phyloP scores from a whole-genome alignment of 1,140 invertebrate genomes.

The Plectrocnemia conspersa region DNA sequence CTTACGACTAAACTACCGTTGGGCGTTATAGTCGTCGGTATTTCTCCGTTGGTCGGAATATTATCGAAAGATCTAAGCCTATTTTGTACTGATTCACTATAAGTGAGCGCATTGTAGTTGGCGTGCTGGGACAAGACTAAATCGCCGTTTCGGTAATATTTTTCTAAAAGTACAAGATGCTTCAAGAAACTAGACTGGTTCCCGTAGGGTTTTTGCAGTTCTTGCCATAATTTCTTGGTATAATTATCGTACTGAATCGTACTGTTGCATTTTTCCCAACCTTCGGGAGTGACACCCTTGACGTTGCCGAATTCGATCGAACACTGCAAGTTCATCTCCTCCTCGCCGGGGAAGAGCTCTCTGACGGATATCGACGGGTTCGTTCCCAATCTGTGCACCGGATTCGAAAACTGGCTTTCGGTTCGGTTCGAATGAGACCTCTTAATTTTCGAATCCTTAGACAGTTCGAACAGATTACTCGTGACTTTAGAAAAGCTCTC shows the following conservation, averaged over 20 bases:
- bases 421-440: conserved; percentile 38
- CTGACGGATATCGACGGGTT: conserved; percentile 76
- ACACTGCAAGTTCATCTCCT: conserved; percentile 71
- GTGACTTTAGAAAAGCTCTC: conserved; percentile 50
- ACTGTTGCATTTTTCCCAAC: conserved; percentile 74
- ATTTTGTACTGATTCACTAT: conserved; percentile 74
- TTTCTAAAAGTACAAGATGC: conserved; percentile 74
- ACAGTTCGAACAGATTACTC: conserved; percentile 48
- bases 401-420: conserved; percentile 46
- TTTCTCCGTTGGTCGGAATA: conserved; percentile 41
- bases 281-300: conserved; percentile 64
- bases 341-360: conserved; percentile 72
- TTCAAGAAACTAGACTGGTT: conserved; percentile 78
- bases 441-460: conserved; percentile 46
- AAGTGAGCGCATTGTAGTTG: conserved; percentile 66
- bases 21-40: too few species aligned
- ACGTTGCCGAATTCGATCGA: conserved; percentile 66
- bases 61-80: conserved; percentile 70
- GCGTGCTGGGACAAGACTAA: conserved; percentile 67
- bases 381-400: conserved; percentile 56
- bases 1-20: conserved; percentile 31
- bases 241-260: conserved; percentile 77
- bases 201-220: conserved; percentile 76
- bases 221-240: conserved; percentile 73
- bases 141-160: conserved; percentile 74